Evolutionary conservation across 2,113 vertebrate genomes (phyloP).

Genomic region (Bubo blakistoni): DNA sequence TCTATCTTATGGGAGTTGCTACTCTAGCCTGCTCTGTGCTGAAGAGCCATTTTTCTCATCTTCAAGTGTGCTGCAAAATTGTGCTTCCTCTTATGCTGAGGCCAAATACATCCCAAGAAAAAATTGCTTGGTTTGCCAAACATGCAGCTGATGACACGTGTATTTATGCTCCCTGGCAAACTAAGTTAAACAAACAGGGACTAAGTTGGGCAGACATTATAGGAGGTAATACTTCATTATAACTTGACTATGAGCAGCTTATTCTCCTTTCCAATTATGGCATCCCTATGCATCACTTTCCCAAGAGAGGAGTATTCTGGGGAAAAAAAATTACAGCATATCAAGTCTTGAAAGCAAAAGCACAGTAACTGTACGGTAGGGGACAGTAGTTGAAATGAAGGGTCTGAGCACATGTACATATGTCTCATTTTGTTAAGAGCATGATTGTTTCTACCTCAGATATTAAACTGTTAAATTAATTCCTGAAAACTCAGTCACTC

Average conservation of each 20-base stretch:
- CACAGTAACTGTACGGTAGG: background rate
- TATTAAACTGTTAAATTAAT: constrained; percentile 31
- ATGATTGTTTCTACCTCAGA: constrained; percentile 6
- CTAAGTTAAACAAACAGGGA: constrained; percentile 34
- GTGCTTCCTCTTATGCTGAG: background rate
- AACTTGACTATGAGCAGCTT: background rate
- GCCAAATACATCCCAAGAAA: constrained; percentile 2
- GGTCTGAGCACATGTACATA: background rate
- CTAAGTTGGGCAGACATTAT: background rate
- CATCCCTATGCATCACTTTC: background rate
- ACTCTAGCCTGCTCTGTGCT: background rate
- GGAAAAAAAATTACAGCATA: background rate
- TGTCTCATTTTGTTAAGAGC: background rate
- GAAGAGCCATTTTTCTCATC: constrained; percentile 34
- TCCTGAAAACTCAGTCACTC: background rate
- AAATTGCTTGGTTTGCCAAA: constrained; percentile 25
- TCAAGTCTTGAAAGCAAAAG: background rate
- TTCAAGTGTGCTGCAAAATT: constrained; percentile 1
- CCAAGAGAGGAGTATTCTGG: background rate
- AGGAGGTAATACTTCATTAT: constrained; percentile 30
- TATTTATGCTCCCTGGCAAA: constrained; percentile 63
- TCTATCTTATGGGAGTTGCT: background rate
- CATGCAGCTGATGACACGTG: constrained; percentile 19
- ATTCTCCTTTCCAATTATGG: constrained; percentile 45
- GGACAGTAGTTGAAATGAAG: background rate